Percentiles rank a stretch among this genome's conserved stretches.
phyloP scores from a whole-genome alignment of 1,140 invertebrate species.

The Doryteuthis pealeii region DNA sequence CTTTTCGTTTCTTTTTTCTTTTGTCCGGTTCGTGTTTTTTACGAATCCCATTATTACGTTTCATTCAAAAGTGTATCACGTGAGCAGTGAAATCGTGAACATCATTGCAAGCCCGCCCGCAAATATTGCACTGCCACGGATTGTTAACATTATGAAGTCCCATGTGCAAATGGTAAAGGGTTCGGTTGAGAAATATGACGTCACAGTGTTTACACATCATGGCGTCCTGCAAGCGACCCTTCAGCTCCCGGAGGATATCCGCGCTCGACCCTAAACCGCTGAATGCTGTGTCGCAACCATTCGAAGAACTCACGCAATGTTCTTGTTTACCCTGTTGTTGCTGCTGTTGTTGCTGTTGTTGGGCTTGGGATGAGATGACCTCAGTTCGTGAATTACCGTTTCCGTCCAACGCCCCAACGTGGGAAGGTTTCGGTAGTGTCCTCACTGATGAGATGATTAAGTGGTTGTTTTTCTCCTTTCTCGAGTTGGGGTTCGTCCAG shows the following conservation, averaged over 20 bases:
- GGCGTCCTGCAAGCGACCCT: not conserved
- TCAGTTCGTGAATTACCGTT: too few species aligned
- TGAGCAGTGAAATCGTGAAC: slow-evolving; percentile 97
- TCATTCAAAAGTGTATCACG: slow-evolving; percentile 56
- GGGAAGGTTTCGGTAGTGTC: too few species aligned
- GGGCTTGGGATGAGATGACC: too few species aligned
- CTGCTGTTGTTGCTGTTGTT: too few species aligned
- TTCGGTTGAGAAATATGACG: slow-evolving; percentile 92
- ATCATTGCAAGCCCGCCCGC: slow-evolving; percentile 88
- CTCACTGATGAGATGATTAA: too few species aligned
- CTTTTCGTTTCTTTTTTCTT: too few species aligned
- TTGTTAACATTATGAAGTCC: slow-evolving; percentile 95
- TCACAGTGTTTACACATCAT: slow-evolving; percentile 72
- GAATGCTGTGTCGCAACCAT: slow-evolving; percentile 12
- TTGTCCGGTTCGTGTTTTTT: too few species aligned
- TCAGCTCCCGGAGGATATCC: not conserved
- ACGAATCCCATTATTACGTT: too few species aligned
- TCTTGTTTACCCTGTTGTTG: slow-evolving; percentile 1
- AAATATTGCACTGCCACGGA: slow-evolving; percentile 98
- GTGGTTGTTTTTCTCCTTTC: too few species aligned
- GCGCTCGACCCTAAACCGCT: slow-evolving; percentile 18
- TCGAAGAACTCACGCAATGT: not conserved
- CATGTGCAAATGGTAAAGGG: slow-evolving; percentile 94
- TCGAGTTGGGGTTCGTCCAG: too few species aligned
- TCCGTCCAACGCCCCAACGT: too few species aligned